Percentiles rank a stretch among this genome's conserved stretches.
These are phyloP conservation scores for Neofelis nebulosa DNA, from an alignment of 2,113 vertebrate genomes.

Conservation along the genomic window DNA sequence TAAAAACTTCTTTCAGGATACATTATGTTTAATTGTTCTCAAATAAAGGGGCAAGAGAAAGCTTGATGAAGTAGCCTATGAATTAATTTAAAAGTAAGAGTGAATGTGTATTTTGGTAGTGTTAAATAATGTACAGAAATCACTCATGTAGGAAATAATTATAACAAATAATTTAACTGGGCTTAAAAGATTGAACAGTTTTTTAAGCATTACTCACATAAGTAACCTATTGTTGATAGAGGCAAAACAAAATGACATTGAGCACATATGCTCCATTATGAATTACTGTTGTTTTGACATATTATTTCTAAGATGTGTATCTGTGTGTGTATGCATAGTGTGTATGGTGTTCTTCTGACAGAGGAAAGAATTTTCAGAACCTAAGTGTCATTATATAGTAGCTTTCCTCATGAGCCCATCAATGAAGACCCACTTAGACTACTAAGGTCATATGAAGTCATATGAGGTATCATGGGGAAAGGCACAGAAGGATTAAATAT, in stretches of 20 bases:
- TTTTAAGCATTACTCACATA: conserved; percentile 27
- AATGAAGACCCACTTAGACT: not conserved
- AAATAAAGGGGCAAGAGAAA: conserved; percentile 12
- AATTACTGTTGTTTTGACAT: not conserved
- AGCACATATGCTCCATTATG: not conserved
- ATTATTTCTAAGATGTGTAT: not conserved
- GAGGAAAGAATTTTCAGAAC: not conserved
- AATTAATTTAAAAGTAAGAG: conserved; percentile 30
- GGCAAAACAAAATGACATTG: not conserved
- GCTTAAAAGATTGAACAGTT: conserved; percentile 49
- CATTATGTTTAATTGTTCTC: conserved; percentile 39
- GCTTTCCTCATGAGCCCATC: not conserved
- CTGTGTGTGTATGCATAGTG: not conserved
- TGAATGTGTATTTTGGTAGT: conserved; percentile 10
- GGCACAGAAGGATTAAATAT: not conserved
- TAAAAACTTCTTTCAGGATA: not conserved
- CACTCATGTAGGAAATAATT: conserved; percentile 57
- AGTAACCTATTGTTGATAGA: conserved; percentile 1
- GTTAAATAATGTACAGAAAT: conserved; percentile 41
- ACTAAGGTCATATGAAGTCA: not conserved
- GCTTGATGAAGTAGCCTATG: not conserved
- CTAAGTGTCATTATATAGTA: not conserved
- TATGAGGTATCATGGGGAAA: not conserved
- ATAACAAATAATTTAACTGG: conserved; percentile 44
- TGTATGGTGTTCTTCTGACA: not conserved